Evolutionary conservation across 2,113 vertebrate genomes (phyloP).

Genomic region (Amazona vittata): DNA sequence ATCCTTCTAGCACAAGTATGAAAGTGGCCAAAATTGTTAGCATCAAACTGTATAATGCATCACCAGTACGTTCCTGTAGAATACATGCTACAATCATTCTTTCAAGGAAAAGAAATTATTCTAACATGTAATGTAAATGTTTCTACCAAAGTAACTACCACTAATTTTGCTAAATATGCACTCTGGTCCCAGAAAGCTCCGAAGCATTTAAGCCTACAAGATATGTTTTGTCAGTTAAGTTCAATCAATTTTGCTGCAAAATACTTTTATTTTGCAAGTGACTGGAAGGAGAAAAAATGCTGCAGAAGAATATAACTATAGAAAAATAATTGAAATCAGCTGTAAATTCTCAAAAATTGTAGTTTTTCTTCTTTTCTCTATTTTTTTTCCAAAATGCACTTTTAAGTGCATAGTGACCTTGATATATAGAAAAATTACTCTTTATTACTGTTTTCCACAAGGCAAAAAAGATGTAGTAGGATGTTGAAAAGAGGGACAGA

Average conservation of each 20-base stretch:
- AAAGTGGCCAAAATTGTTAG: background rate
- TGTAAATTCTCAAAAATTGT: background rate
- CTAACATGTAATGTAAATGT: background rate
- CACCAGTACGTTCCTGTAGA: background rate
- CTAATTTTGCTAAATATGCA: background rate
- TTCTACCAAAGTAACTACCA: background rate
- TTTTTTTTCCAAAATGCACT: background rate
- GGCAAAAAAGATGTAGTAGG: background rate
- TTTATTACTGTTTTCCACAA: background rate
- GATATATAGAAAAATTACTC: background rate
- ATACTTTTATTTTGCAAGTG: background rate
- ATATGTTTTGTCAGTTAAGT: background rate
- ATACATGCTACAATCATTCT: background rate
- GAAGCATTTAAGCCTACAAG: background rate
- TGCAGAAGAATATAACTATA: background rate
- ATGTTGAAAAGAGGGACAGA: background rate
- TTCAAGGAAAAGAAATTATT: background rate
- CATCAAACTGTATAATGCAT: background rate
- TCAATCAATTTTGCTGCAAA: background rate
- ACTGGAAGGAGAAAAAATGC: background rate
- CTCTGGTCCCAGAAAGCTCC: background rate
- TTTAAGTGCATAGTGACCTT: background rate
- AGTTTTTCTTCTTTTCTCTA: background rate
- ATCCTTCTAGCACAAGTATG: conserved; percentile 26
- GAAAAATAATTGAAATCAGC: background rate